phyloP scores from a whole-genome alignment of 1,140 invertebrate genomes.

The Leptinotarsa texana region DNA sequence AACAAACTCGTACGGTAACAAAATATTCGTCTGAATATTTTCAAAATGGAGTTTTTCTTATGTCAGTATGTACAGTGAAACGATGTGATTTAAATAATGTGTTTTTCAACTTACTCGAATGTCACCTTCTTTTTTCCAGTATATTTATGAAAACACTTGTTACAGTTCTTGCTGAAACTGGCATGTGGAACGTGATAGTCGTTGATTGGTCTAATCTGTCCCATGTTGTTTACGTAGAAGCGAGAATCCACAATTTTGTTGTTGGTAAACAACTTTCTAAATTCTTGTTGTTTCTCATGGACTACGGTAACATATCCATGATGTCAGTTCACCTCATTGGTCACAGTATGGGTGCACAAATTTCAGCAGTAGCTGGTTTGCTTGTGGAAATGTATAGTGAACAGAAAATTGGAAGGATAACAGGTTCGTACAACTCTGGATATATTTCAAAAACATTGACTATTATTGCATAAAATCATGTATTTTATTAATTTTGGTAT shows the following conservation, averaged over 20 bases:
- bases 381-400: constrained; percentile 33
- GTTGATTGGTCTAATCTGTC: constrained; percentile 47
- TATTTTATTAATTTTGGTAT: too few species aligned
- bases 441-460: too few species aligned
- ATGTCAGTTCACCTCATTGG: constrained; percentile 48
- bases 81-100: constrained; percentile 8
- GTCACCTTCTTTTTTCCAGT: neutral
- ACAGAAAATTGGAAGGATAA: constrained; percentile 37
- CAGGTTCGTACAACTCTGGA: neutral
- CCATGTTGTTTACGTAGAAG: constrained; percentile 39
- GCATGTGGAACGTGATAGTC: constrained; percentile 46
- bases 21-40: too few species aligned
- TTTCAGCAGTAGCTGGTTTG: constrained; percentile 49
- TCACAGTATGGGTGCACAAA: constrained; percentile 55
- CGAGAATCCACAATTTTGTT: constrained; percentile 39
- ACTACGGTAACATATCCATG: constrained; percentile 32
- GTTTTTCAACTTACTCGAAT: neutral
- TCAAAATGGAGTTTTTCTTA: too few species aligned
- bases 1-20: too few species aligned
- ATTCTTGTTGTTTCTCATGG: constrained; percentile 29
- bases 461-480: too few species aligned
- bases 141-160: neutral
- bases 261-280: constrained; percentile 42
- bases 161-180: constrained; percentile 41
- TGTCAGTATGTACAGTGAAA: constrained; percentile 16